phyloP scores from a whole-genome alignment of 2,113 vertebrate species.

The Hydropotes inermis region DNA sequence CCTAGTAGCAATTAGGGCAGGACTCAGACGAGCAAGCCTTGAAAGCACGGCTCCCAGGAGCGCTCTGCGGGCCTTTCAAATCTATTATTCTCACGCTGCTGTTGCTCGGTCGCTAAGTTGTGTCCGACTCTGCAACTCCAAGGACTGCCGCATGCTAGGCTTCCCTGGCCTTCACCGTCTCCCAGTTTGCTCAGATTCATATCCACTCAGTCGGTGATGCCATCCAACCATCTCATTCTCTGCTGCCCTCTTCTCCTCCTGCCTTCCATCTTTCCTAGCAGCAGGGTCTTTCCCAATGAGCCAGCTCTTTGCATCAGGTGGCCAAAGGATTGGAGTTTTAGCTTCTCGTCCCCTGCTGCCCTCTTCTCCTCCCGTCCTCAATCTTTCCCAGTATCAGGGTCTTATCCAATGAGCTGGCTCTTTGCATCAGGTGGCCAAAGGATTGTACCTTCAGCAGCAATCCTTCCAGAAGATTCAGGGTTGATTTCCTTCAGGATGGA shows the following conservation, averaged over 20 bases:
- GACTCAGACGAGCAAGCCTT: not conserved
- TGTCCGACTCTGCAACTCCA: fast-evolving
- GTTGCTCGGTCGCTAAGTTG: fast-evolving
- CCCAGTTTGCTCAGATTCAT: not conserved
- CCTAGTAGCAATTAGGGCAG: not conserved
- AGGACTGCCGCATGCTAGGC: not conserved
- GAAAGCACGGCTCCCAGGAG: not conserved
- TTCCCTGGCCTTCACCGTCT: not conserved
- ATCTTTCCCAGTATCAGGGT: not conserved
- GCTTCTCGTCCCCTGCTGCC: not conserved
- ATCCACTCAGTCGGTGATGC: not conserved
- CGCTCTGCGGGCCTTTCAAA: not conserved
- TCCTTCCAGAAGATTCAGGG: not conserved
- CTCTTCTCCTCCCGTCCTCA: not conserved
- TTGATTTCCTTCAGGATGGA: not conserved
- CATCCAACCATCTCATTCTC: not conserved
- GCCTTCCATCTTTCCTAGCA: not conserved
- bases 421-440: not conserved
- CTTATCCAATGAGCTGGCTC: not conserved
- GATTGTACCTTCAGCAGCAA: not conserved
- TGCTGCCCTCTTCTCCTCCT: not conserved
- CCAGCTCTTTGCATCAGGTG: not conserved
- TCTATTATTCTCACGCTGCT: fast-evolving
- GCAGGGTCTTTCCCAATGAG: not conserved
- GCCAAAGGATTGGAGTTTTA: not conserved